These are phyloP conservation scores for Cranoglanis bouderius DNA, from an alignment of 2,113 vertebrate genomes.

Conservation along the genomic window DNA sequence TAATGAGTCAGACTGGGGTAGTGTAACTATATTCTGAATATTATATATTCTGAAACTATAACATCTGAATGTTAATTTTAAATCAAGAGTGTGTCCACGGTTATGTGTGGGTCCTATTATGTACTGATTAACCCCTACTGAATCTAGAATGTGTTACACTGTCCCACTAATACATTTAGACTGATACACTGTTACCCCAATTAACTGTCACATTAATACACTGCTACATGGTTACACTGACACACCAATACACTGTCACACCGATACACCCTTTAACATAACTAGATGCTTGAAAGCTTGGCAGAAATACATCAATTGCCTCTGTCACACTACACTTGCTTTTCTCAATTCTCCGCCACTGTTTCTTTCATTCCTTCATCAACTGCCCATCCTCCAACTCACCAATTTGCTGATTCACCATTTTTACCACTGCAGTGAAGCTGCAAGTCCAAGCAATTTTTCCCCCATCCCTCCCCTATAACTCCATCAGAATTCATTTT, in stretches of 20 bases:
- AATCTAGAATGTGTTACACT: neutral
- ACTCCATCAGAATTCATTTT: conserved; percentile 6
- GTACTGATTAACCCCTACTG: neutral
- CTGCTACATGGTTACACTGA: neutral
- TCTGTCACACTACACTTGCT: neutral
- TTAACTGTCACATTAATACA: neutral
- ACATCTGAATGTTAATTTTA: no score
- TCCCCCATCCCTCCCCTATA: neutral
- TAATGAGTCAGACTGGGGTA: neutral
- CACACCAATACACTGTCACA: neutral
- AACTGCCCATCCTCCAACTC: neutral
- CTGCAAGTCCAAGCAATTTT: neutral
- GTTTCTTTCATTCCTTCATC: neutral
- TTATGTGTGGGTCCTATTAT: no score
- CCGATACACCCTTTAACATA: neutral
- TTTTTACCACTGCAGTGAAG: neutral
- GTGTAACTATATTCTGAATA: no score
- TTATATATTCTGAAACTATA: no score
- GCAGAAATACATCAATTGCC: neutral
- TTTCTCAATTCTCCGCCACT: neutral
- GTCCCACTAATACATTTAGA: neutral
- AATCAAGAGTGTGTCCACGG: no score
- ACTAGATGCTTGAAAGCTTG: neutral
- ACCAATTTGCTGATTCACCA: neutral
- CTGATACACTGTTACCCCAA: neutral